Base-by-base conservation (phyloP, 2,888 invertebrate genomes). In the Meloe dianella region DNA sequence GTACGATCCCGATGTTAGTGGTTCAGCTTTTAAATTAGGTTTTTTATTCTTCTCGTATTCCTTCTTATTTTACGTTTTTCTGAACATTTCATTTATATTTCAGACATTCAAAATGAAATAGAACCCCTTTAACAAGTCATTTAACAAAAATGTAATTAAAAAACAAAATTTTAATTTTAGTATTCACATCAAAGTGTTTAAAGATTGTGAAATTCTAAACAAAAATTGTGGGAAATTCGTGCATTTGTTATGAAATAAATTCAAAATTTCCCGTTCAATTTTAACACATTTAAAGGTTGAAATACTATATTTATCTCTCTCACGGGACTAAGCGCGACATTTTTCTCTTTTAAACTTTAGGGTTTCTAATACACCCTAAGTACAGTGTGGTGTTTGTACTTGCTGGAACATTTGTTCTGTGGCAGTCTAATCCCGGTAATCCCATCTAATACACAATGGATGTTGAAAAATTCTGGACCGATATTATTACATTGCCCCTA, bases 371-470 rank as follows among this genome's bases (percentile, higher is more conserved):
- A 35, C 58, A 22, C 38, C 54, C 54, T 24, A 58, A 58, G 17
- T 12, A 32, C 17, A 38, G 20, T 22, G 58, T 54, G 51, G 54
- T 32, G 62, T 61, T 64, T 67, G 67, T 47, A 57, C 54, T 67
- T 67, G 67, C 60, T 67, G 57, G 56, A 56, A 63, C 63, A 60
- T 68, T 68, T 68, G 69, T 69, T 69, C 64, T 71, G 71, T 60
- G 71, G 71, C 58, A 64, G 65, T 29, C 64, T 71, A 71, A 71
- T 69, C 71, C 67, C 38, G 41, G 51, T 71, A 71, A 71, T 71
- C 71, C 67, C 30, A 60, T 69, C 66, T 66, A 61, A 61, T 41
- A 61, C 63, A 65, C 67, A 69, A 69, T 69, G 47, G 61, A 24
- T 61, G 58, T 59, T 60, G 35, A 51, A 62, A 65, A 69, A 62